phyloP scores from a whole-genome alignment of 2,888 invertebrate genomes.

The Cyclophora punctaria region DNA sequence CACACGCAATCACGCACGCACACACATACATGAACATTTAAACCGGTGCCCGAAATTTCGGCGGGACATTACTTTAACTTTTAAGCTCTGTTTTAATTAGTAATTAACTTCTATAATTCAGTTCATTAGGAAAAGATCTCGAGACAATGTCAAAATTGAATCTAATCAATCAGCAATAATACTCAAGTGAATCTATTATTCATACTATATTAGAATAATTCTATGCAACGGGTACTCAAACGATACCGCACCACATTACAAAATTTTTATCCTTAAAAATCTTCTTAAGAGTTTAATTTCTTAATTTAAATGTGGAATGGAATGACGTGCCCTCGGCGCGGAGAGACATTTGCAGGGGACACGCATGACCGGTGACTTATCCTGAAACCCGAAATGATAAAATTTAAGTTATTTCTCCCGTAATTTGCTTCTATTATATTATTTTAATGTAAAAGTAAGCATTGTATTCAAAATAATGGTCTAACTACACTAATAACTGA shows the following conservation, averaged over 20 bases:
- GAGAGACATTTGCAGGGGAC: conserved; percentile 51
- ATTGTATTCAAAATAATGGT: background rate
- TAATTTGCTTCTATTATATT: too few species aligned
- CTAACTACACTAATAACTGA: background rate
- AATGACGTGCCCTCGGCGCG: conserved; percentile 68
- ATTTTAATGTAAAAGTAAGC: too few species aligned
- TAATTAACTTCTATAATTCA: conserved; percentile 47
- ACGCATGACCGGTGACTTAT: conserved; percentile 71
- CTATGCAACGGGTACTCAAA: conserved; percentile 49
- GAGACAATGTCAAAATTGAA: conserved; percentile 53
- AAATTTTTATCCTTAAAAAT: conserved; percentile 65
- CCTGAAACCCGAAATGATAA: conserved; percentile 45
- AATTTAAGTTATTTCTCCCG: too few species aligned
- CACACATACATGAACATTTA: conserved; percentile 23
- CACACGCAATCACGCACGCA: conserved; percentile 24
- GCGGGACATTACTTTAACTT: conserved; percentile 34
- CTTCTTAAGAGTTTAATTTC: conserved; percentile 67
- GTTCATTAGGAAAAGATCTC: conserved; percentile 53
- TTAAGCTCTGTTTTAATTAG: conserved; percentile 54
- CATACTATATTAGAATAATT: conserved; percentile 71
- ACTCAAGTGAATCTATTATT: conserved; percentile 72
- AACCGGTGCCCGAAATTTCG: conserved; percentile 24
- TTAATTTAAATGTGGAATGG: conserved; percentile 75
- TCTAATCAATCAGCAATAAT: conserved; percentile 71
- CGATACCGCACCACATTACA: conserved; percentile 45